These are phyloP conservation scores for Oreohelix idahoensis DNA, from an alignment of 1,140 invertebrate species.

Conservation along the genomic window DNA sequence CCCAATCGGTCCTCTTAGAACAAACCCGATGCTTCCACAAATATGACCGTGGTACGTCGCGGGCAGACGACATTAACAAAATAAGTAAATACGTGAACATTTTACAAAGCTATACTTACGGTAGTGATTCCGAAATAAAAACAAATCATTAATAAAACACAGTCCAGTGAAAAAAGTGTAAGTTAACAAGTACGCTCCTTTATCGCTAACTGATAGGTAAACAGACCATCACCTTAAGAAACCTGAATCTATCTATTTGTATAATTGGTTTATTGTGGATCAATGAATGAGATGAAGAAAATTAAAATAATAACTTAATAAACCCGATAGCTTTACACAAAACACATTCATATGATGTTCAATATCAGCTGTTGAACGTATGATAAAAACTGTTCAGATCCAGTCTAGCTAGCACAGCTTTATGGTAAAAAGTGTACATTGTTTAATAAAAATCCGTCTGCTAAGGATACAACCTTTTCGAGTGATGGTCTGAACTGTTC, in stretches of 20 bases:
- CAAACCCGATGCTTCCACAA: neutral
- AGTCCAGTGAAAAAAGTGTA: neutral
- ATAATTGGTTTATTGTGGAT: neutral
- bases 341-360: neutral
- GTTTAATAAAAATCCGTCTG: neutral
- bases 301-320: neutral
- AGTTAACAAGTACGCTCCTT: neutral
- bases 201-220: neutral
- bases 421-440: neutral
- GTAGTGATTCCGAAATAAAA: neutral
- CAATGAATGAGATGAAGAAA: neutral
- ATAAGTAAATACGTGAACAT: neutral
- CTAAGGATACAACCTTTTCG: neutral
- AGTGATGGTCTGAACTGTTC: neutral
- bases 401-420: neutral
- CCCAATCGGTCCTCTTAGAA: neutral
- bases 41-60: neutral
- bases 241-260: neutral
- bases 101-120: neutral
- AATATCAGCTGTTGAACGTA: neutral
- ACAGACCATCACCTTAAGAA: neutral
- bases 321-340: neutral
- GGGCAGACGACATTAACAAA: neutral
- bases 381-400: neutral
- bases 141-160: neutral